These are phyloP conservation scores for Paedocypris micromegethes DNA, from an alignment of 2,797 vertebrate species.

Conservation along the genomic window DNA sequence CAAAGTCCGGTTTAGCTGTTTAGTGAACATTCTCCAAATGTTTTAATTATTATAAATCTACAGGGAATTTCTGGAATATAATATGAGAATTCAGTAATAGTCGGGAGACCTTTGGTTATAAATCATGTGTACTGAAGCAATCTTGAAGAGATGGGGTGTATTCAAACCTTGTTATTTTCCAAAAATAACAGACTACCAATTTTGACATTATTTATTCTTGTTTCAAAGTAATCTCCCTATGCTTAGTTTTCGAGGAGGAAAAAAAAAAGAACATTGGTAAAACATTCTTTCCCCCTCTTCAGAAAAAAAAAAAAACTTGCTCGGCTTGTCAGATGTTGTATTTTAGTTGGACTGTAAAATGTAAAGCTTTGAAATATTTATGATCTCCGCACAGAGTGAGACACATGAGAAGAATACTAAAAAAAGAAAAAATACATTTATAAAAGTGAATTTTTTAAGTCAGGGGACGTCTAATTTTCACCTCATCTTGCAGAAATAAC, in stretches of 20 bases:
- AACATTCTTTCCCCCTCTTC: conserved; percentile 45
- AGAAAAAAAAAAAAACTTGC: conserved; percentile 43
- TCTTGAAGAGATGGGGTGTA: conserved; percentile 2
- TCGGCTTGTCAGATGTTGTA: conserved; percentile 48
- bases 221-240: conserved; percentile 36
- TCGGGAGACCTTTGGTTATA: conserved; percentile 12
- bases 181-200: conserved; percentile 33
- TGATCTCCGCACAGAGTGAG: conserved; percentile 60
- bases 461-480: conserved; percentile 66
- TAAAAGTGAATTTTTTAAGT: conserved; percentile 58
- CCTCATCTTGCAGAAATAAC: conserved; percentile 72
- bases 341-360: conserved; percentile 64
- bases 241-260: conserved; percentile 27
- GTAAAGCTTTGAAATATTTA: conserved; percentile 52
- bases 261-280: conserved; percentile 44
- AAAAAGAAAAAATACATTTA: conserved; percentile 52
- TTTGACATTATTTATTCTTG: conserved; percentile 32
- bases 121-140: conserved; percentile 9
- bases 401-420: conserved; percentile 62
- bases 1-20: conserved; percentile 32
- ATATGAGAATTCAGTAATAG: conserved; percentile 2
- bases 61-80: conserved; percentile 11
- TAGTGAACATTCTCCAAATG: conserved; percentile 14
- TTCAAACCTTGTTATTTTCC: conserved; percentile 30
- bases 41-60: conserved; percentile 17